Evolutionary conservation across 64 coral and sea anemone genomes (phyloP).

Genomic region (Stichodactyla helianthus): DNA sequence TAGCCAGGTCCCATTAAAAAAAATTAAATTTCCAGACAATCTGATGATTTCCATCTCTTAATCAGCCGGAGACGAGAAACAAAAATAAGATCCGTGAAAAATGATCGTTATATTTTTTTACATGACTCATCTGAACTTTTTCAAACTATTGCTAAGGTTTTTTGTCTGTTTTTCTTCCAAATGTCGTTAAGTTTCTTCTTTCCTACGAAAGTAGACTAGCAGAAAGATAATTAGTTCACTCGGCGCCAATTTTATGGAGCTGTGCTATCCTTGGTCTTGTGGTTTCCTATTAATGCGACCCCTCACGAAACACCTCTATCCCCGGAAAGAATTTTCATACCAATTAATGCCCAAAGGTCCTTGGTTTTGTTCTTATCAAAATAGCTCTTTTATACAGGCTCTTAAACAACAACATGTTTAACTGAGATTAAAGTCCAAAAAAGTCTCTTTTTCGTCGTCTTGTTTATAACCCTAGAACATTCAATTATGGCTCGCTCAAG

Average conservation of each 20-base stretch:
- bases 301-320: background rate
- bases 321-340: background rate
- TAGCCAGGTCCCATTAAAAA: background rate
- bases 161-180: background rate
- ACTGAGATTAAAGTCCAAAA: background rate
- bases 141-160: background rate
- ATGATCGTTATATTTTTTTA: no score
- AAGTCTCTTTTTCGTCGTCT: background rate
- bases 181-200: background rate
- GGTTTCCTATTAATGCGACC: background rate
- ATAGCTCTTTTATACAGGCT: background rate
- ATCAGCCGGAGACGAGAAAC: background rate
- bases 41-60: background rate
- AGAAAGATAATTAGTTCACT: background rate
- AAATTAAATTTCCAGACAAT: background rate
- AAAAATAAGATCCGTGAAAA: no score
- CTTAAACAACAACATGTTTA: background rate
- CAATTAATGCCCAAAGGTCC: background rate
- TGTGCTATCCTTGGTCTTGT: background rate
- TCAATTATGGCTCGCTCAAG: background rate
- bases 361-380: background rate
- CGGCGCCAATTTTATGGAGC: background rate
- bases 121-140: no score
- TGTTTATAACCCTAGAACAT: background rate
- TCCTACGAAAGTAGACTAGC: background rate